Base-by-base conservation (phyloP, 2,888 invertebrate species). In the Melieria picta region DNA sequence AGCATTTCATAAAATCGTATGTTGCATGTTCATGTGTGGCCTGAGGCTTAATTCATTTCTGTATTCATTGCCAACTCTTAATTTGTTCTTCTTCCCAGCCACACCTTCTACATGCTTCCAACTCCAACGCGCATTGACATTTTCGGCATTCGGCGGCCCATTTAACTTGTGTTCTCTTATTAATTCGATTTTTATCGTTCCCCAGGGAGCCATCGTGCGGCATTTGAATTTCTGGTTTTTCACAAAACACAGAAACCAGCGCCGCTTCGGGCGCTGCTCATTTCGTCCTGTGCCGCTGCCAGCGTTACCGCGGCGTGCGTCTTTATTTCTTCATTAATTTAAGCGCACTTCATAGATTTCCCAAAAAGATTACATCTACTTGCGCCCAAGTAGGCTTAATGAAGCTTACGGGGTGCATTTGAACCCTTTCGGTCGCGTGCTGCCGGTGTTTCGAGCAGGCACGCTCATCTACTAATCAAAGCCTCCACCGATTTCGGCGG, bases 111-210 rank as follows among this genome's bases (percentile, higher is more conserved):
- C 43, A 45, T 16, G 45, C 42, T 46, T 60, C n/a, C 60, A 43
- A 42, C 45, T 56, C 46, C 56, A 45, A 56, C 16, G 1, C 46
- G 16, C 42, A 6, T 5, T 43, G 30, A 16, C 30, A 67, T 16
- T 52, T 67, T 45, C 43, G 80, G 80, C 81, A 79, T 81, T 82
- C 80, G 75, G 72, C 73, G 64, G 73, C 79, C 80, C 83, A 81
- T 82, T 83, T 81, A 81, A 81, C 80, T 76, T 83, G 80, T 82
- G 83, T 83, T 83, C 82, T 61, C 62, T 84, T 85, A 85, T 85
- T 85, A 85, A 86, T 86, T 83, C 81, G 84, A 81, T 82, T 83
- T 85, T 84, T 85, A 85, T 86, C 80, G 85, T 80, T 79, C 85
- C 84, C 85, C 78, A 76, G 86, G 83, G 85, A 81, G 81, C 79